Base-by-base conservation (phyloP, 2,888 invertebrate genomes). In the Melieria crassipennis region DNA sequence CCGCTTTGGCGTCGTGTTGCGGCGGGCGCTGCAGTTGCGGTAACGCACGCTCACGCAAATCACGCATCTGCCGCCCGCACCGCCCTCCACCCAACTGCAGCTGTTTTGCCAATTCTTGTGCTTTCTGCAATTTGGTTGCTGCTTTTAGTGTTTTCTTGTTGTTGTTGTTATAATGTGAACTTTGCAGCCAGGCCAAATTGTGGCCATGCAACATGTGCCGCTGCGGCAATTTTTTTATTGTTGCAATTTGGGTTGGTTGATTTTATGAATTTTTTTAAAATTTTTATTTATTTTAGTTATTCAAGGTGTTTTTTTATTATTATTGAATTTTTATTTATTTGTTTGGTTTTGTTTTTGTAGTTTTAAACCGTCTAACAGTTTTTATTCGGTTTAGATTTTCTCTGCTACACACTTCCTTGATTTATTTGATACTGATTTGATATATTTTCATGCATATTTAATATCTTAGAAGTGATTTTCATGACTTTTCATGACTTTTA, bases 31-130 rank as follows among this genome's bases (percentile, higher is more conserved):
- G 67, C 50, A 16, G 50, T 43, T 11, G 1, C 80, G 77, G 82
- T 80, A 76, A 84, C 83, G 84, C 78, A 84, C 84, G 83, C 84
- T 83, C 84, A 84, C 84, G 84, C 84, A 84, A 80, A 83, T 83
- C 82, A 84, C 82, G 84, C 83, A 82, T 80, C 73, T 71, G 65
- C 71, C 43, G 55, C 46, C 56, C 69, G 52, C 42, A 46, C 60
- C 67, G 61, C 57, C 61, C 61, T 67, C 5, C 45, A 60, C 16
- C 43, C 60, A 52, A 60, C 60, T 60, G 60, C 61, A 48, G 11
- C 60, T 67, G 61, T 67, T 67, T 60, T 61, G 60, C n/a, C 10
- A 10, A 30, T 30, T 30, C 30, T 30, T 30, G 30, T 30, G 30
- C 30, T 2, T 30, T 30, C 30, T 57, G 5, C 47, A 5, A 58